Base-by-base conservation (phyloP, 23 tunicate genomes). In the Halocynthia aurantium region DNA sequence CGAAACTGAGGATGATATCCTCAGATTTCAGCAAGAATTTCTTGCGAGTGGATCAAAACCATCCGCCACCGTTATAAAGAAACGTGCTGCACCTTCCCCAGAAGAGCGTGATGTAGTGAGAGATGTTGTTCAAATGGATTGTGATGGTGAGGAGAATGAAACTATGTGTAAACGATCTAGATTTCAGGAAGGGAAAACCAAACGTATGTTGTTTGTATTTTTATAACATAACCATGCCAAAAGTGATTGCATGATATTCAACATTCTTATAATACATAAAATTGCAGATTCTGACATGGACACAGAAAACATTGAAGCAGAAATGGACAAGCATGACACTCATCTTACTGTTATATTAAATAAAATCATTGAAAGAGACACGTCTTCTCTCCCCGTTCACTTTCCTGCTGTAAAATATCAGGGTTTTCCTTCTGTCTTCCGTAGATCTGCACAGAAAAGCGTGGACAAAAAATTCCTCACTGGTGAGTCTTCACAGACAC, bases 271-370 rank as follows among this genome's bases (percentile, higher is more conserved):
- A 31, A 31, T 31, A 4, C 44, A 31, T 31, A 31, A 31, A 31
- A 31, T 31, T 65, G 70, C 22, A 65, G 31, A 65, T 6, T 6
- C 13, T 8, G 56, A 10, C 18, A 56, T n/a, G 10, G 64, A 74
- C 0, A 49, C 17, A 19, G 68, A 77, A 57, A 74, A 80, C n/a
- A 56, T 79, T 68, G 78, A 70, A 72, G 82, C n/a, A 57, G 82
- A 88, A 80, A 73, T 88, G 86, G 83, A 89, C 11, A 60, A 69
- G 50, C 55, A 72, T 80, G 96, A 89, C 52, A 84, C 67, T 15
- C 96, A 89, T 58, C 75, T 89, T 75, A 89, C 96, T 12, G 65
- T 71, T 1, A 85, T 89, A 7, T 69, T 89, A 49, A 72, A 78
- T 10, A 73, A 81, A 76, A 75, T 89, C 5, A 61, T 80, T 13